A percentile compares a stretch with the other conserved stretches of the same genome.
Conservation (phyloP, 1,140 invertebrate species). For the Calephelis nemesis region DNA sequence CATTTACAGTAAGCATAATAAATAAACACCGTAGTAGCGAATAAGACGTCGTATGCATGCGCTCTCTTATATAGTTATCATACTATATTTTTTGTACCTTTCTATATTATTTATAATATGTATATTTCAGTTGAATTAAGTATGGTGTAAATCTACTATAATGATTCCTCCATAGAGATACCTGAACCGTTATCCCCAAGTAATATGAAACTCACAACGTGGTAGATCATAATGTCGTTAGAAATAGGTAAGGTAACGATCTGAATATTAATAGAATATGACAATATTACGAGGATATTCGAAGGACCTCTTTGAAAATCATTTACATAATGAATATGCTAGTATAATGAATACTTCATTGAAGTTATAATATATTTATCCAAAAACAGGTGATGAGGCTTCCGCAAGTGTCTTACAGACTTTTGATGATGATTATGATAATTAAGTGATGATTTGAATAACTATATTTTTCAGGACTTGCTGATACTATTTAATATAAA, state of each 20-base stretch:
- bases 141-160: no score
- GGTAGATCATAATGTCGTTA: constrained; percentile 12
- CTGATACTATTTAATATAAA: no score
- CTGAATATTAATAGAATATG: neutral
- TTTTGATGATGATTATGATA: no score
- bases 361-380: no score
- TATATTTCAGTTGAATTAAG: no score
- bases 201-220: neutral
- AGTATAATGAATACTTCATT: neutral
- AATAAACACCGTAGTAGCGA: no score
- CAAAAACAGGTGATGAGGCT: no score
- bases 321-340: constrained; percentile 1
- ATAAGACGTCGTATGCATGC: no score
- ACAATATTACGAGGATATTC: neutral
- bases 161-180: neutral
- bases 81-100: neutral
- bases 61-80: neutral
- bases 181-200: neutral
- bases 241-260: neutral
- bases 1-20: no score
- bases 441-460: no score
- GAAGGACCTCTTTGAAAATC: neutral
- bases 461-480: no score
- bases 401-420: neutral
- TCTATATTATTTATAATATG: neutral